Evolutionary conservation across 23 tunicate genomes (phyloP).

Genomic region (Botrylloides violaceus): DNA sequence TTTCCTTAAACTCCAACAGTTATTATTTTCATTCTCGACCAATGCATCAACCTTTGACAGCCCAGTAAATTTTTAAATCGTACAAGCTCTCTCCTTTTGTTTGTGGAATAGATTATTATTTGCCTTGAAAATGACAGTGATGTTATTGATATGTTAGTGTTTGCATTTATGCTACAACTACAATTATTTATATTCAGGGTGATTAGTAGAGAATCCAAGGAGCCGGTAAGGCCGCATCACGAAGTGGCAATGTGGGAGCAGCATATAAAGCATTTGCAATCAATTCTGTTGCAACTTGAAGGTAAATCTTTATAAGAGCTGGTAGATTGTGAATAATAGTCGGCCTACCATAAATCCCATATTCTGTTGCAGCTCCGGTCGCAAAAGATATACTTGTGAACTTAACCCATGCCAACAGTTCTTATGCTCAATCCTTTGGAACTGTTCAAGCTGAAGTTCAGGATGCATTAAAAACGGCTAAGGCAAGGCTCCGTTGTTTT

Average conservation of each 20-base stretch:
- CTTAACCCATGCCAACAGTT: slow-evolving; percentile 66
- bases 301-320: slow-evolving; percentile 31
- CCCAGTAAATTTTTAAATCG: too few species aligned
- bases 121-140: too few species aligned
- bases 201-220: slow-evolving; percentile 46
- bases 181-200: slow-evolving; percentile 35
- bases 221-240: slow-evolving; percentile 77
- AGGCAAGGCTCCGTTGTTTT: slow-evolving; percentile 55
- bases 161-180: too few species aligned
- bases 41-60: too few species aligned
- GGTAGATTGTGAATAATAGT: too few species aligned
- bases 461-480: slow-evolving; percentile 47
- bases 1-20: too few species aligned
- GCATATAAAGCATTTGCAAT: slow-evolving; percentile 69
- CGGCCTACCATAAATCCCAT: too few species aligned
- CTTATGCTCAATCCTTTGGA: slow-evolving; percentile 81
- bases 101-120: too few species aligned
- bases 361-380: slow-evolving; percentile 57
- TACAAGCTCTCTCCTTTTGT: too few species aligned
- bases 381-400: slow-evolving; percentile 77
- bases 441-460: slow-evolving; percentile 71
- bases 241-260: slow-evolving; percentile 77
- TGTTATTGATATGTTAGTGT: too few species aligned
- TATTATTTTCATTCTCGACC: too few species aligned
- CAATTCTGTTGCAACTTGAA: slow-evolving; percentile 61